A percentile compares a stretch with the other conserved stretches of the same genome.
Conservation (phyloP, 1,140 invertebrate species). For the Caenorhabditis remanei region DNA sequence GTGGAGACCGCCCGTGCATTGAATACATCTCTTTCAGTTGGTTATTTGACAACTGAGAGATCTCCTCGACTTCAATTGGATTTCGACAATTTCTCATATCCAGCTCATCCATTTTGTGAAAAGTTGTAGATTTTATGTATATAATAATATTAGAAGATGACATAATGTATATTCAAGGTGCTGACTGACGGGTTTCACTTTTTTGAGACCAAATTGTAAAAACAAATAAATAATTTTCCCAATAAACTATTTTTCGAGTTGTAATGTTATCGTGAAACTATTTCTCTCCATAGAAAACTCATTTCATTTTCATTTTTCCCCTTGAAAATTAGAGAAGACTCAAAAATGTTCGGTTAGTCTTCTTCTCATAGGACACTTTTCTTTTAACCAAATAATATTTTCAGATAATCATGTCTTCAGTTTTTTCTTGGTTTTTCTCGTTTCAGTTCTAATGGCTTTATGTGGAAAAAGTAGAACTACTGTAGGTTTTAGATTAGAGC, state of each 20-base stretch:
- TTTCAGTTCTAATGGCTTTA: slow-evolving; percentile 21
- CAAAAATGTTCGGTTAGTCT: not conserved
- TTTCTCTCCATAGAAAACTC: no score
- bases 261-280: no score
- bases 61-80: slow-evolving; percentile 52
- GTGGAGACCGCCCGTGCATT: slow-evolving; percentile 15
- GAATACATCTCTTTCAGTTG: slow-evolving; percentile 35
- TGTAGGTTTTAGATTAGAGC: not conserved
- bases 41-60: slow-evolving; percentile 55
- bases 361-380: not conserved
- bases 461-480: slow-evolving; percentile 3
- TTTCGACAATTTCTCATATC: slow-evolving; percentile 46
- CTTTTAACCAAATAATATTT: not conserved
- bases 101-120: slow-evolving; percentile 43
- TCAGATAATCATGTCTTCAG: slow-evolving; percentile 5
- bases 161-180: not conserved
- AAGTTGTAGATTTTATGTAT: not conserved
- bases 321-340: not conserved
- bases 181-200: slow-evolving; percentile 16
- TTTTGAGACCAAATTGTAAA: not conserved
- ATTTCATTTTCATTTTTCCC: no score
- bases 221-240: not conserved
- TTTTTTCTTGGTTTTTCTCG: not conserved
- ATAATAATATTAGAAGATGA: not conserved
- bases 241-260: no score